Evolutionary conservation across 2,113 vertebrate genomes (phyloP).

Genomic region (Syngnathus typhle): DNA sequence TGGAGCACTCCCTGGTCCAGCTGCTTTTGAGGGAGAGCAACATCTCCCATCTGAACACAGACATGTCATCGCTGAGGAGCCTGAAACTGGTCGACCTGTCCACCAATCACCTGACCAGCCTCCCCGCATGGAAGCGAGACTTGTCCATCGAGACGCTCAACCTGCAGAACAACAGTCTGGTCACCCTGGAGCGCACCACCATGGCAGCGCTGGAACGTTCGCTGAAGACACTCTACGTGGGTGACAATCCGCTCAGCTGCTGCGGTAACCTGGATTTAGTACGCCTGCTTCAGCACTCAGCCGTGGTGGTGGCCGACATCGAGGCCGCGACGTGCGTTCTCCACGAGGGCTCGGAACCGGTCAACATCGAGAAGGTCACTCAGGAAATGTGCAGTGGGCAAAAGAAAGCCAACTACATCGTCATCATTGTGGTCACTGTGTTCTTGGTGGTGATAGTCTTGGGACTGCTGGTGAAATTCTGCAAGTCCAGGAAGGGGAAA

Average conservation of each 20-base stretch:
- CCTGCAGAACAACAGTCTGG: slow-evolving; percentile 84
- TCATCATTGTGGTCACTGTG: slow-evolving; percentile 61
- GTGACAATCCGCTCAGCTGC: slow-evolving; percentile 86
- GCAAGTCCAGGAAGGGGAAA: slow-evolving; percentile 39
- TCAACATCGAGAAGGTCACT: slow-evolving; percentile 69
- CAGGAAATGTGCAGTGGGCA: slow-evolving; percentile 76
- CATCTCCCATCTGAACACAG: slow-evolving; percentile 69
- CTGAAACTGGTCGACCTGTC: slow-evolving; percentile 83
- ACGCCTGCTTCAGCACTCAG: slow-evolving; percentile 74
- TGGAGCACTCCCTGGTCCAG: slow-evolving; percentile 79
- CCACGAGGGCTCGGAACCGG: slow-evolving; percentile 61
- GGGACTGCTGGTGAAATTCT: slow-evolving; percentile 50
- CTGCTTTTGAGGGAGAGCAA: slow-evolving; percentile 78
- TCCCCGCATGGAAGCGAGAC: slow-evolving; percentile 73
- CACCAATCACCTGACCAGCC: slow-evolving; percentile 76
- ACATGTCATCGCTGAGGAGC: slow-evolving; percentile 75
- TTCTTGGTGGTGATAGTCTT: slow-evolving; percentile 57
- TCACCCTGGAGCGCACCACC: slow-evolving; percentile 72
- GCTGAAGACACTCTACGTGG: slow-evolving; percentile 81
- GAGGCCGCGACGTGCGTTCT: slow-evolving; percentile 74
- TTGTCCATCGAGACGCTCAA: slow-evolving; percentile 83
- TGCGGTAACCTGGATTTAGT: slow-evolving; percentile 81
- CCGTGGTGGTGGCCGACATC: slow-evolving; percentile 72
- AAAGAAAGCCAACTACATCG: slow-evolving; percentile 62
- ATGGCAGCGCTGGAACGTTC: slow-evolving; percentile 77